These are phyloP conservation scores for Platorchestia sp. DNA, from an alignment of 1,140 invertebrate species.

Conservation along the genomic window DNA sequence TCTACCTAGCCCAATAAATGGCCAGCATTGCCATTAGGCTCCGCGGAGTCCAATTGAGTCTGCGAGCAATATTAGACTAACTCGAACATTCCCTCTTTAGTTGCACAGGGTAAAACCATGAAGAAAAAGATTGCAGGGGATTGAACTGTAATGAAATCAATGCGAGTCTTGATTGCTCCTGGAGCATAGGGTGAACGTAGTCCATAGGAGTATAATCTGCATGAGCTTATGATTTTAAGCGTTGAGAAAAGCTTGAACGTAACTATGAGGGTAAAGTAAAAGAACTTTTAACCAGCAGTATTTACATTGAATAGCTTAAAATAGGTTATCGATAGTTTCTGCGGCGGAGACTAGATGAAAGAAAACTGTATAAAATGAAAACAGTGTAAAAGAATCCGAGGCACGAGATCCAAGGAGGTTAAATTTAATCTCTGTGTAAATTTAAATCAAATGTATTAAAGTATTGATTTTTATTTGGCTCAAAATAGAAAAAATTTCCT, in stretches of 20 bases:
- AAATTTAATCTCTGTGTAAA: too few relatives aligned
- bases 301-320: too few relatives aligned
- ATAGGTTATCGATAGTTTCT: too few relatives aligned
- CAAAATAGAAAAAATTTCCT: too few relatives aligned
- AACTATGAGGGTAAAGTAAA: background rate
- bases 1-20: background rate
- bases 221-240: background rate
- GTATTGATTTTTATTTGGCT: too few relatives aligned
- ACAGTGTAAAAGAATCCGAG: too few relatives aligned
- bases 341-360: too few relatives aligned
- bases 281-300: too few relatives aligned
- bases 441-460: too few relatives aligned
- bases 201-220: background rate
- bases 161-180: background rate
- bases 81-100: background rate
- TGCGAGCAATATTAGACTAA: background rate
- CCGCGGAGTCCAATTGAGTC: background rate
- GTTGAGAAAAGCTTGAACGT: background rate
- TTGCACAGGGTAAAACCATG: background rate
- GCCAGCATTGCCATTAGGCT: background rate
- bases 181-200: background rate
- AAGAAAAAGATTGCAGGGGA: background rate
- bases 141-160: background rate
- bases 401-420: too few relatives aligned
- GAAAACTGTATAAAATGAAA: too few relatives aligned